Base-by-base conservation (phyloP, 2,113 vertebrate genomes). In the Saguinus imperator region DNA sequence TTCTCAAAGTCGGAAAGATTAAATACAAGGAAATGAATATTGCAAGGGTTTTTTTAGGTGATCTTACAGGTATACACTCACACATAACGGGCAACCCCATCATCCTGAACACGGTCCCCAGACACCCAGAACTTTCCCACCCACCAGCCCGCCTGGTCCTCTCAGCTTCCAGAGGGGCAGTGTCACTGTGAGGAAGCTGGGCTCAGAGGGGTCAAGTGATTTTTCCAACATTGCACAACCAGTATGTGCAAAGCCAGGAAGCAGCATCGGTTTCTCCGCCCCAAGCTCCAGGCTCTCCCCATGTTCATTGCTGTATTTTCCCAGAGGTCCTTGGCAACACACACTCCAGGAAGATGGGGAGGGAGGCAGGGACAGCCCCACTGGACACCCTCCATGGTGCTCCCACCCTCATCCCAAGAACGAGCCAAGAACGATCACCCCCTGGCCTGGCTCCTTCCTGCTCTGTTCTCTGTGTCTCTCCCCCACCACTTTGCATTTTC, bases 51-150 rank as follows among this genome's bases (percentile, higher is more conserved):
- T 35, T 35, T 12, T 9, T 29, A 45, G 55, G 66, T 29, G 61
- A n/a, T 37, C 83, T 10, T 27, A 13, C 8, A n/a, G 12, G 50
- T 55, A 21, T 32, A 32, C 29, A 64, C 14, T 64, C 61, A 64
- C 61, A 64, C 27, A 64, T 68, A 18, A 43, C 45, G 7, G 4
- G 32, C 21, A 7, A 43, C 21, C 37, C 73, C 29, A 1, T 6
- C 35, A 3, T 57, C 32, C 57, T 25, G 25, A 64, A 57, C 3
- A 9, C 75, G 25, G 7, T 12, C 17, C 13, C 64, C 32, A 2
- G 1, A 8, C 0, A 5, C 8, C 64, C 29, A 21, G n/a, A 3
- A 8, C 29, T 0, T 17, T 48, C 45, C 48, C 21, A 32, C 5
- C 18, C 23, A 3, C 12, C 18, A 35, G 18, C 32, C 64, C 61